These are phyloP conservation scores for Strongylocentrotus purpuratus DNA, from an alignment of 35 echinoderm and acorn worm genomes.

Conservation along the genomic window DNA sequence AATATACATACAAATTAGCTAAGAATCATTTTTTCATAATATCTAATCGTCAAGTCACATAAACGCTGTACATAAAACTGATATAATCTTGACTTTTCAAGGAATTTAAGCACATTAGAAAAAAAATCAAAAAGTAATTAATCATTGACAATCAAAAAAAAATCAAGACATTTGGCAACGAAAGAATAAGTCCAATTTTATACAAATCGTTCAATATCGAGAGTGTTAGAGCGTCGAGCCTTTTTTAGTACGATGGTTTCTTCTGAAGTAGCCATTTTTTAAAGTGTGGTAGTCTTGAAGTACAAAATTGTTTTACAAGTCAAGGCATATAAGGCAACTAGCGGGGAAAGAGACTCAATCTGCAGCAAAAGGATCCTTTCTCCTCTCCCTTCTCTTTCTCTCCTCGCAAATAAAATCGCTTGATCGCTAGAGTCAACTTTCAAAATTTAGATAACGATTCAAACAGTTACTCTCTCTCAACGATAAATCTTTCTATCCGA, in stretches of 20 bases:
- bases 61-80: constrained; percentile 49
- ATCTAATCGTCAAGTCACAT: constrained; percentile 45
- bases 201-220: constrained; percentile 24
- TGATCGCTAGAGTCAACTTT: constrained; percentile 17
- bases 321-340: constrained; percentile 54
- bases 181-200: constrained; percentile 56
- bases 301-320: constrained; percentile 39
- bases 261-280: not conserved
- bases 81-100: not conserved
- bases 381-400: not conserved
- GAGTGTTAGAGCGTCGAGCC: not conserved
- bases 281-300: not conserved
- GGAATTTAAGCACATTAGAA: constrained; percentile 37
- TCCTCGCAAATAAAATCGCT: not conserved
- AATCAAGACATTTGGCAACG: constrained; percentile 53
- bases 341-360: not conserved
- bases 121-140: not conserved
- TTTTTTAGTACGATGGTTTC: not conserved
- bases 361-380: constrained; percentile 15
- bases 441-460: not conserved
- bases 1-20: constrained; percentile 52
- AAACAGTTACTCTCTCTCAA: not conserved
- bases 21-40: not conserved
- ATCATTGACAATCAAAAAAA: constrained; percentile 6
- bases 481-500: not conserved